Base-by-base conservation (phyloP, 2,888 invertebrate genomes). In the Tridacna crocea region DNA sequence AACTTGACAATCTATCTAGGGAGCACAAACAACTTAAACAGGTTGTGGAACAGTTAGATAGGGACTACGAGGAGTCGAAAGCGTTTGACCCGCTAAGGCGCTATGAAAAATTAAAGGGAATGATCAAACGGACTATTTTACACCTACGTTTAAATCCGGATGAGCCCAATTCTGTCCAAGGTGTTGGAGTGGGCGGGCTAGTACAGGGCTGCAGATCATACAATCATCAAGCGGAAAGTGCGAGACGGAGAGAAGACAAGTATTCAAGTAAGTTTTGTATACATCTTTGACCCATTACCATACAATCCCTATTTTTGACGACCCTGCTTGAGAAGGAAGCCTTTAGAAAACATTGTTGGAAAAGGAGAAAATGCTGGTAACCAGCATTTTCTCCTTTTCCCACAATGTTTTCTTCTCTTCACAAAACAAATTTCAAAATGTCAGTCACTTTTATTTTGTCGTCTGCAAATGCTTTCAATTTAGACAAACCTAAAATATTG, bases 91-190 rank as follows among this genome's bases (percentile, higher is more conserved):
- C 98, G 95, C 97, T 98, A 93, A 97, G 98, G 47, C 96, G 99
- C 74, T 99, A 99, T 96, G 97, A 97, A 83, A 97, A 98, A 96
- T 96, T 99, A 89, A 99, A 99, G 95, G 98, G 98, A 94, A 98
- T 99, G 98, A 98, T 99, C 93, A 98, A 98, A 79, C 82, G 93
- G 79, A 91, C 92, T n/a, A 90, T 93, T 15, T 83, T 93, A 72
- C 93, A 93, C 73, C 81, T 93, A 22, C 89, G 89, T 46, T 84
- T 93, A 48, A 87, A 88, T 70, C 89, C 91, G 10, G 90, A 92
- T 55, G 90, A 92, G 73, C 85, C 85, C 48, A 87, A 80, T 58
- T 80, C 82, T 27, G 72, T 85, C 15, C 51, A 74, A 66, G 63
- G 74, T 19, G 58, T 78, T 46, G 90, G 88, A 3, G 82, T 88